Evolutionary conservation across 2,888 invertebrate genomes (phyloP).

Genomic region (Trisateles emortualis): DNA sequence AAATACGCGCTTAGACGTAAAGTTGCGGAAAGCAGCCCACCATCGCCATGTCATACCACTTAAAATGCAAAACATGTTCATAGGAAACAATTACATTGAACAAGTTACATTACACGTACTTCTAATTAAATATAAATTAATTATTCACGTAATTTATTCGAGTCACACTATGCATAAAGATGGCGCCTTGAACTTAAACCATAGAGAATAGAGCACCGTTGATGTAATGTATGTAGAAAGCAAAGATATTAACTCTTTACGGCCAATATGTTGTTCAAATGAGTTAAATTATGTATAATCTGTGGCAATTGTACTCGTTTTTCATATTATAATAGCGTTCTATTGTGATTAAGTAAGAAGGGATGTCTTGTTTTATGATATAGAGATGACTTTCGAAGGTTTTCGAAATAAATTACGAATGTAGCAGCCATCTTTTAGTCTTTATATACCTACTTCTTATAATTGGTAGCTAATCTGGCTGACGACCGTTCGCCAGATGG

Average conservation of each 20-base stretch:
- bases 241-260: slow-evolving; percentile 25
- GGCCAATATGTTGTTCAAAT: slow-evolving; percentile 28
- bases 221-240: slow-evolving; percentile 41
- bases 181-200: slow-evolving; percentile 42
- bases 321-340: slow-evolving; percentile 9
- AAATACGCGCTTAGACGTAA: no score
- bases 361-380: neutral
- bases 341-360: slow-evolving; percentile 12
- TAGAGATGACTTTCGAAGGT: neutral
- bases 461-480: no score
- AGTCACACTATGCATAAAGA: slow-evolving; percentile 22
- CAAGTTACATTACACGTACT: slow-evolving; percentile 9
- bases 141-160: slow-evolving; percentile 18
- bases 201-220: slow-evolving; percentile 13
- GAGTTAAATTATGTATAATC: slow-evolving; percentile 29
- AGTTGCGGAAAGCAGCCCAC: no score
- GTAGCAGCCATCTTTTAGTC: no score
- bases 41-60: no score
- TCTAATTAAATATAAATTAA: slow-evolving; percentile 22
- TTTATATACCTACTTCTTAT: no score
- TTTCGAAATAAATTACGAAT: slow-evolving; percentile 1
- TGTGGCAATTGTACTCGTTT: slow-evolving; percentile 21
- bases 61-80: neutral
- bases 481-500: no score
- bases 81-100: slow-evolving; percentile 6